Percentiles rank a stretch among this genome's conserved stretches.
These are phyloP conservation scores for Saccostrea echinata DNA, from an alignment of 1,140 invertebrate genomes.

Conservation along the genomic window DNA sequence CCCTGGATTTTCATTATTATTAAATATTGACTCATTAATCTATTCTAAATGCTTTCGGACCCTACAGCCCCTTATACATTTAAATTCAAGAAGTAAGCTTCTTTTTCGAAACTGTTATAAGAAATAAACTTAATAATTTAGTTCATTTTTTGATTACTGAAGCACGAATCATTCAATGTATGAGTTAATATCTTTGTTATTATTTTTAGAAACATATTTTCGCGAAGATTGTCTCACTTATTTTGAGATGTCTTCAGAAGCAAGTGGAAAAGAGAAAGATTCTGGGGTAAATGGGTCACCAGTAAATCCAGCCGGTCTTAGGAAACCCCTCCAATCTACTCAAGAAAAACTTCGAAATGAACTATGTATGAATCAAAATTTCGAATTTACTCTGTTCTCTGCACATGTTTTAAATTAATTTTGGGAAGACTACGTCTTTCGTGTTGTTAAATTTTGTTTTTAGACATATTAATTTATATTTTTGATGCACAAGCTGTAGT, in stretches of 20 bases:
- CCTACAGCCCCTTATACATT: no score
- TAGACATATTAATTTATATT: background rate
- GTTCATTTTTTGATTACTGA: no score
- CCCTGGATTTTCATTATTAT: no score
- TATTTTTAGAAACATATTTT: slow-evolving; percentile 26
- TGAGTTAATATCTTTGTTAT: background rate
- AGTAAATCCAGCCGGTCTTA: background rate
- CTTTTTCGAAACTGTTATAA: no score
- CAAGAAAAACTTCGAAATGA: slow-evolving; percentile 51
- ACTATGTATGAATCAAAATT: slow-evolving; percentile 15
- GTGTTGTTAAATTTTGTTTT: background rate
- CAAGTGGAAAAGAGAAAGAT: background rate
- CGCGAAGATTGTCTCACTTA: slow-evolving; percentile 33
- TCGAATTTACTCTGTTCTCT: slow-evolving; percentile 17
- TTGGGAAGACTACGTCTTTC: background rate
- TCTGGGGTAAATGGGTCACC: background rate
- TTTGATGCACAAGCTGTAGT: background rate
- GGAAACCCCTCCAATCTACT: slow-evolving; percentile 48
- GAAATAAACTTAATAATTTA: no score
- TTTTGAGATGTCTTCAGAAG: slow-evolving; percentile 27
- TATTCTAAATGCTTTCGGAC: no score
- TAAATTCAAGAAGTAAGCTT: no score
- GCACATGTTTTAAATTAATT: slow-evolving; percentile 39
- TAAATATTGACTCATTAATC: no score
- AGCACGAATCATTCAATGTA: background rate